phyloP scores from a whole-genome alignment of 1,140 invertebrate species.

The Ips typographus region DNA sequence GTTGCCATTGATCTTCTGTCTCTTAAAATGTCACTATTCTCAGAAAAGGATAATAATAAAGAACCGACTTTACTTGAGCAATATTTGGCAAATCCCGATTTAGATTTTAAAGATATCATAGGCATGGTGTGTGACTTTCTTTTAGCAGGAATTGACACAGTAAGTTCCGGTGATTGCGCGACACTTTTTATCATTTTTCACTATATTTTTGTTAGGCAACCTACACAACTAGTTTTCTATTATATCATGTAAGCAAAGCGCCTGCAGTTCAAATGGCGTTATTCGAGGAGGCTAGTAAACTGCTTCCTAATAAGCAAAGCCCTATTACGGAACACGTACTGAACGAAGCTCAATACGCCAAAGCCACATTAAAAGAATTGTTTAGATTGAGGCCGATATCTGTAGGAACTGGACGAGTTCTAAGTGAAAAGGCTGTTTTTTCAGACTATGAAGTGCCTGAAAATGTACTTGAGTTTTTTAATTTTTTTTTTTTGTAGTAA shows the following conservation, averaged over 20 bases:
- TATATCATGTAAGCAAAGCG: slow-evolving; percentile 81
- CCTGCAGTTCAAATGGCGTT: slow-evolving; percentile 71
- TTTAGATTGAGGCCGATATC: slow-evolving; percentile 82
- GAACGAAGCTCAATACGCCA: slow-evolving; percentile 68
- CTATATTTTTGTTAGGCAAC: slow-evolving; percentile 65
- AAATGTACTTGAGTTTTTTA: slow-evolving; percentile 64
- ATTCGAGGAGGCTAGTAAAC: slow-evolving; percentile 62
- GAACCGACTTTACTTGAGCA: slow-evolving; percentile 60
- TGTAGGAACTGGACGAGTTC: slow-evolving; percentile 75
- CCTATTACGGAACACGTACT: slow-evolving; percentile 62
- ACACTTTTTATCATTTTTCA: background rate
- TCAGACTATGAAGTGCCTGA: slow-evolving; percentile 82
- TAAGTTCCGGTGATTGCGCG: slow-evolving; percentile 50
- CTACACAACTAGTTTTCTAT: slow-evolving; percentile 73
- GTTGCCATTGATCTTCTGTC: slow-evolving; percentile 68
- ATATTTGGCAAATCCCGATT: slow-evolving; percentile 65
- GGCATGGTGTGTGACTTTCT: slow-evolving; percentile 82
- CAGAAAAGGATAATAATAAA: slow-evolving; percentile 43
- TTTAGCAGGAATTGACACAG: slow-evolving; percentile 85
- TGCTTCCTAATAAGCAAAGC: slow-evolving; percentile 58
- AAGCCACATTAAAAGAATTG: slow-evolving; percentile 82
- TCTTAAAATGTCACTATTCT: slow-evolving; percentile 58
- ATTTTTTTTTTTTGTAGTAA: background rate
- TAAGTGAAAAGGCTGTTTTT: slow-evolving; percentile 74
- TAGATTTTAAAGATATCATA: slow-evolving; percentile 76